Evolutionary conservation across 2,888 invertebrate genomes (phyloP).

Genomic region (Malthinus flaveolus): DNA sequence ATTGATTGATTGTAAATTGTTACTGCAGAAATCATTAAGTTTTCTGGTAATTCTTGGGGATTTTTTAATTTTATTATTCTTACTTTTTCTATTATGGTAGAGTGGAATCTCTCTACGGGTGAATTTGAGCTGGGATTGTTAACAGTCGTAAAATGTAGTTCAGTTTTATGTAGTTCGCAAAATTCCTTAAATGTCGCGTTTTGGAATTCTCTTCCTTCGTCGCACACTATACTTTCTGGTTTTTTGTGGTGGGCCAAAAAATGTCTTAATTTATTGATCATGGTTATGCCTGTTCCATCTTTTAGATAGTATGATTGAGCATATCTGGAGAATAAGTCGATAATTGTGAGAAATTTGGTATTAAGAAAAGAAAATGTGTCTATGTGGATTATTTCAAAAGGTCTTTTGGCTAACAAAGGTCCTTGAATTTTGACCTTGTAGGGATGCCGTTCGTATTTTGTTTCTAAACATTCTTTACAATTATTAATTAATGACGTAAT

Average conservation of each 20-base stretch:
- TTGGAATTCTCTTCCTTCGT: slow-evolving; percentile 1
- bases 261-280: slow-evolving; percentile 10
- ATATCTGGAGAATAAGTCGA: slow-evolving; percentile 5
- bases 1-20: slow-evolving; percentile 3
- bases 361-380: slow-evolving; percentile 3
- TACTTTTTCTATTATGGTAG: neutral
- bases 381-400: neutral
- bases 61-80: neutral
- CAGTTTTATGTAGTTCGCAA: neutral
- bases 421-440: neutral
- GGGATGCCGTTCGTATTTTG: neutral
- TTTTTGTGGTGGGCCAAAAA: neutral
- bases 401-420: neutral
- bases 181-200: neutral
- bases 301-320: slow-evolving; percentile 1
- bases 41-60: neutral
- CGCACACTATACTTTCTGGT: neutral
- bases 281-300: slow-evolving; percentile 2
- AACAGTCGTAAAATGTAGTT: slow-evolving; percentile 3
- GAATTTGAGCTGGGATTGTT: slow-evolving; percentile 1
- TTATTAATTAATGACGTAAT: neutral
- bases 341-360: slow-evolving; percentile 1
- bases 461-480: neutral
- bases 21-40: neutral
- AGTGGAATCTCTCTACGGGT: neutral